Conservation (phyloP, 1,140 invertebrate species). For the Zaprionus vittiger region DNA sequence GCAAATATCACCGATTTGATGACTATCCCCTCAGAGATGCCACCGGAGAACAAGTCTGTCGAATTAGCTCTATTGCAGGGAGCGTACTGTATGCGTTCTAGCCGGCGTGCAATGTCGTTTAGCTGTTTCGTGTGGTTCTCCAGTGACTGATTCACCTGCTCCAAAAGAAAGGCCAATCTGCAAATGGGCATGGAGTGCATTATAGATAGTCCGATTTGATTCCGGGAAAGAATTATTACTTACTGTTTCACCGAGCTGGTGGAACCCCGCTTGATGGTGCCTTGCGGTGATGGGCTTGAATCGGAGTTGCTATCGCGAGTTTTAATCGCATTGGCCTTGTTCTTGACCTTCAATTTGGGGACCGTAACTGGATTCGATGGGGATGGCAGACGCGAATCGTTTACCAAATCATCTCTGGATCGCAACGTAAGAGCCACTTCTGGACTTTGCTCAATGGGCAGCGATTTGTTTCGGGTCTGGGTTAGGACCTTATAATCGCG, state of each 20-base stretch:
- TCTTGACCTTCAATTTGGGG: conserved; percentile 47
- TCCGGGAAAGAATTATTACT: neutral
- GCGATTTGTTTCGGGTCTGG: conserved; percentile 90
- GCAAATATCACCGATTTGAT: conserved; percentile 63
- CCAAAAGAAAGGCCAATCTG: conserved; percentile 65
- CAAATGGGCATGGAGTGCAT: neutral
- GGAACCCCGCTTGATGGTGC: conserved; percentile 54
- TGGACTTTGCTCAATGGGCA: conserved; percentile 86
- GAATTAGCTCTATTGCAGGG: conserved; percentile 21
- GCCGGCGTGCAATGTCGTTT: conserved; percentile 58
- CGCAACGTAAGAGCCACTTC: conserved; percentile 79
- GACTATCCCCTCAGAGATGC: conserved; percentile 56
- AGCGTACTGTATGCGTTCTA: conserved; percentile 76
- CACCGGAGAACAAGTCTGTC: conserved; percentile 45
- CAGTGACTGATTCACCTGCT: conserved; percentile 69
- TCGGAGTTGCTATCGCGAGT: conserved; percentile 76
- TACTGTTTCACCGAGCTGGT: conserved; percentile 62
- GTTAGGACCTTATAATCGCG: conserved; percentile 89
- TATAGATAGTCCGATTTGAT: neutral
- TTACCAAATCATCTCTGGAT: neutral
- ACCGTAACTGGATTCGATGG: neutral
- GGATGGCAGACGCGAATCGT: conserved; percentile 4
- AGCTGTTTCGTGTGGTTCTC: conserved; percentile 72
- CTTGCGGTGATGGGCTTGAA: conserved; percentile 76
- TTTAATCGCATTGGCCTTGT: conserved; percentile 55